Evolutionary conservation across 1,140 invertebrate genomes (phyloP).

Genomic region (Rhagoletis zephyria): DNA sequence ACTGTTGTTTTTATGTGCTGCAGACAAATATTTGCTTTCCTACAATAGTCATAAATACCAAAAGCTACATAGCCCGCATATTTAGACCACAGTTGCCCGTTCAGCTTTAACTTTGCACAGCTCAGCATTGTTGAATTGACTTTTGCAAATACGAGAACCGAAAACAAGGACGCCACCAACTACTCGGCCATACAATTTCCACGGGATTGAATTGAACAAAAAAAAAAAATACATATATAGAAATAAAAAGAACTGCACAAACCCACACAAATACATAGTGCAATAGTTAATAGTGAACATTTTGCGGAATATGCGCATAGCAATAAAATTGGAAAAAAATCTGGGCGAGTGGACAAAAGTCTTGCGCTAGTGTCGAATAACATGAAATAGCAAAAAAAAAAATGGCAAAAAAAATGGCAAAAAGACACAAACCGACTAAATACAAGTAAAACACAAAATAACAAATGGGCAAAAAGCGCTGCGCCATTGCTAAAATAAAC

Average conservation of each 20-base stretch:
- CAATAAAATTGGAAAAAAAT: slow-evolving; percentile 19
- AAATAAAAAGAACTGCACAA: slow-evolving; percentile 8
- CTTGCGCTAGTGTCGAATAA: slow-evolving; percentile 27
- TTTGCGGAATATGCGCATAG: slow-evolving; percentile 42
- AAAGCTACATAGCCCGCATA: slow-evolving; percentile 73
- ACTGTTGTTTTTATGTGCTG: slow-evolving; percentile 74
- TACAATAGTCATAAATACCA: slow-evolving; percentile 74
- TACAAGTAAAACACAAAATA: background rate
- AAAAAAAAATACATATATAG: slow-evolving; percentile 18
- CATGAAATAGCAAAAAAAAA: slow-evolving; percentile 21
- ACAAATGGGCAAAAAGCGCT: slow-evolving; percentile 21
- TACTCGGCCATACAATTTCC: slow-evolving; percentile 1
- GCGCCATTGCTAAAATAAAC: slow-evolving; percentile 26
- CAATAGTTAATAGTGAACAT: slow-evolving; percentile 41
- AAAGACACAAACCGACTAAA: slow-evolving; percentile 26
- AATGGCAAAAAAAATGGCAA: background rate
- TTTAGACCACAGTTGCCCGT: slow-evolving; percentile 63
- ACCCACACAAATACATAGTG: background rate
- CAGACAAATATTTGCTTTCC: slow-evolving; percentile 74
- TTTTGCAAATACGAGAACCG: slow-evolving; percentile 41
- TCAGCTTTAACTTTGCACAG: slow-evolving; percentile 21
- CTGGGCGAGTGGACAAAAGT: slow-evolving; percentile 22
- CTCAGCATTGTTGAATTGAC: slow-evolving; percentile 30
- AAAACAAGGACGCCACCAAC: slow-evolving; percentile 33
- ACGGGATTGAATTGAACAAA: slow-evolving; percentile 5